Evolutionary conservation across 2,888 invertebrate genomes (phyloP).

Genomic region (Rugalucina vietnamica): DNA sequence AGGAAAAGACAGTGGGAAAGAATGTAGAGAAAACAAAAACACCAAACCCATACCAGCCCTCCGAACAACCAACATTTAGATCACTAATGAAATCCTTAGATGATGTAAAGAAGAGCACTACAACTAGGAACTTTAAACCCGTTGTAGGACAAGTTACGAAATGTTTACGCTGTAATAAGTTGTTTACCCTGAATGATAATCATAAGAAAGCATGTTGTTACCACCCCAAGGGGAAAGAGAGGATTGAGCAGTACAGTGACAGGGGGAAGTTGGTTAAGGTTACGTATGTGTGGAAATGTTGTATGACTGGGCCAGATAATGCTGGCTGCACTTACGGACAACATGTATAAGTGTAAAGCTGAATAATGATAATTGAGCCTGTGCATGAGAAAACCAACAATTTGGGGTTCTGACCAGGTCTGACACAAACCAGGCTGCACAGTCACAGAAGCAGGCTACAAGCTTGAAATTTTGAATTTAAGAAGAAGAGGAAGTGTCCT

Average conservation of each 20-base stretch:
- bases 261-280: conserved; percentile 76
- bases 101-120: conserved; percentile 60
- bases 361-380: no score
- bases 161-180: conserved; percentile 80
- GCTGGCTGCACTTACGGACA: conserved; percentile 79
- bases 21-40: conserved; percentile 41
- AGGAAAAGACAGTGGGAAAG: conserved; percentile 33
- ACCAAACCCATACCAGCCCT: conserved; percentile 20
- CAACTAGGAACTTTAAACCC: conserved; percentile 57
- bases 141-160: conserved; percentile 73
- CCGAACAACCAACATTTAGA: conserved; percentile 62
- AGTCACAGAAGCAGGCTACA: no score
- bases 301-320: conserved; percentile 74
- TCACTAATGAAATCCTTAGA: conserved; percentile 67
- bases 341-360: no score
- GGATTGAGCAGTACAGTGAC: conserved; percentile 77
- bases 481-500: no score
- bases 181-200: conserved; percentile 79
- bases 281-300: conserved; percentile 80
- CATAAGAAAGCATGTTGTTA: conserved; percentile 80
- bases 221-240: conserved; percentile 78
- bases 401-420: no score
- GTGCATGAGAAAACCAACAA: no score
- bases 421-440: no score
- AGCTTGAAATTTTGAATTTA: no score